Evolutionary conservation across 2,797 vertebrate species (phyloP).

Genomic region (Phrynocephalus guinanensis): DNA sequence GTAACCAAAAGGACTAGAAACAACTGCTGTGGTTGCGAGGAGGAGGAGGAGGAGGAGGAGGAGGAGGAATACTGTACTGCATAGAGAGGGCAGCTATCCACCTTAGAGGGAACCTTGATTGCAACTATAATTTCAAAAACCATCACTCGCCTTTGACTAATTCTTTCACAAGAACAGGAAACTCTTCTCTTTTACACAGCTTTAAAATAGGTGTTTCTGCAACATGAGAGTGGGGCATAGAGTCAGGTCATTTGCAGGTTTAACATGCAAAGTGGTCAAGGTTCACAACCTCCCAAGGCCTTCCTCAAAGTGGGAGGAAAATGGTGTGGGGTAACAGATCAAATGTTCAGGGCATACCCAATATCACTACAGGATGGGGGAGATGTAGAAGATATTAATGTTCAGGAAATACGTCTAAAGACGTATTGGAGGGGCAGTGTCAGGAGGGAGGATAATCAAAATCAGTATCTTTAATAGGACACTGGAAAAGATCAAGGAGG

Average conservation of each 20-base stretch:
- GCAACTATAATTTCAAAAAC: constrained; percentile 11
- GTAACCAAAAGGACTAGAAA: too few species aligned
- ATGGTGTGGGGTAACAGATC: background rate
- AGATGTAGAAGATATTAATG: background rate
- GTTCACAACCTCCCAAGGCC: too few species aligned
- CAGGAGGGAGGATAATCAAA: background rate
- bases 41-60: too few species aligned
- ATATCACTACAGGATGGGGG: background rate
- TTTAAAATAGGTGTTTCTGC: background rate
- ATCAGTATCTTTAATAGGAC: background rate
- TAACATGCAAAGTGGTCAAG: background rate
- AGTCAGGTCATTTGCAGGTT: background rate
- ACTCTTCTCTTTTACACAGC: background rate
- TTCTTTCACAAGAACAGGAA: background rate
- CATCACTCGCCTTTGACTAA: background rate
- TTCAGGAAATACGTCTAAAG: background rate
- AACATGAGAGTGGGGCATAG: background rate
- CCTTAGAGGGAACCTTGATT: too few species aligned
- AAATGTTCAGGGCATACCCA: background rate
- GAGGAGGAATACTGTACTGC: too few species aligned
- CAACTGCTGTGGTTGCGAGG: too few species aligned
- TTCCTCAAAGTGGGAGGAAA: background rate
- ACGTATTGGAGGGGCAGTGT: background rate
- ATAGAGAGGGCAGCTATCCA: too few species aligned
- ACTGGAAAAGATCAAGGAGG: background rate